Evolutionary conservation across 2,888 invertebrate genomes (phyloP).

Genomic region (Cerceris rybyensis): DNA sequence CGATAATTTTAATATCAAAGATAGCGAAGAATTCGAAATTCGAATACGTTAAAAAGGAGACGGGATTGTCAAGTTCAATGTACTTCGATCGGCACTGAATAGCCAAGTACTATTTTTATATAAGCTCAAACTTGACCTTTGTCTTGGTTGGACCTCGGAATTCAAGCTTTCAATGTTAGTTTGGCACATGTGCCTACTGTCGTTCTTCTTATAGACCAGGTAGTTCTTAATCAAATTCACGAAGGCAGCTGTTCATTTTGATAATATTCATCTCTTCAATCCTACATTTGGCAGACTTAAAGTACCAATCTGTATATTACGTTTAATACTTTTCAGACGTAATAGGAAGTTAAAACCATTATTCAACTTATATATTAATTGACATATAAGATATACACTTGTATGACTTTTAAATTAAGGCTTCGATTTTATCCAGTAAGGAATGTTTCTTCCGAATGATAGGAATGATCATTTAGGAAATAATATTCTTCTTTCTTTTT

Average conservation of each 20-base stretch:
- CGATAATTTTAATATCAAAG: too few relatives aligned
- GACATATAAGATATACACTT: too few relatives aligned
- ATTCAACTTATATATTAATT: too few relatives aligned
- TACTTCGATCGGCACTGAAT: slow-evolving; percentile 33
- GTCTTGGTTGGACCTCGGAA: slow-evolving; percentile 28
- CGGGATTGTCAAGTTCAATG: slow-evolving; percentile 55
- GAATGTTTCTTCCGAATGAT: too few relatives aligned
- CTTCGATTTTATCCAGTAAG: too few relatives aligned
- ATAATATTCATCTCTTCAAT: not conserved
- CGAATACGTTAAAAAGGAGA: slow-evolving; percentile 9
- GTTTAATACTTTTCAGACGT: not conserved
- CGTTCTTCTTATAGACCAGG: slow-evolving; percentile 11
- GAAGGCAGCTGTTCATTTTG: not conserved
- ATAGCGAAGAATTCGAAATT: not conserved
- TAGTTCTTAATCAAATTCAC: slow-evolving; percentile 30
- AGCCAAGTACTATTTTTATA: slow-evolving; percentile 53
- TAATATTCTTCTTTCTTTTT: too few relatives aligned
- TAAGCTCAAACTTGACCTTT: slow-evolving; percentile 56
- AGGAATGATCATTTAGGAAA: too few relatives aligned
- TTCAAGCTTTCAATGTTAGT: slow-evolving; percentile 27
- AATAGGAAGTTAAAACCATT: not conserved
- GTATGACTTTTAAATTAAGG: too few relatives aligned
- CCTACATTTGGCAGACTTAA: not conserved
- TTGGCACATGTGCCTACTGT: slow-evolving; percentile 4
- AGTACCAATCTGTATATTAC: not conserved